Base-by-base conservation (phyloP, 2,113 vertebrate species). In the Pantherophis guttatus region DNA sequence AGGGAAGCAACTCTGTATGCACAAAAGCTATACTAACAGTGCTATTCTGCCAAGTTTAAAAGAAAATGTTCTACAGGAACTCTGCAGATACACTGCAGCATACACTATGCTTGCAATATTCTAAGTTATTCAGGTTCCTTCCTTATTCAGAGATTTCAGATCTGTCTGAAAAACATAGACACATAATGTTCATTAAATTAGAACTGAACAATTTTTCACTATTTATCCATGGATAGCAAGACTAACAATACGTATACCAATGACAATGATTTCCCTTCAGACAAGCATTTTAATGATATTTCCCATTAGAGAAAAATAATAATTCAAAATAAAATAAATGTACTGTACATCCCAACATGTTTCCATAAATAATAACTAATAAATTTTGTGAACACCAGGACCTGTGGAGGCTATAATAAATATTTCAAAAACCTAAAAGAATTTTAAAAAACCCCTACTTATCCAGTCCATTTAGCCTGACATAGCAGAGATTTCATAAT, bases 401-500 rank as follows among this genome's bases (percentile, higher is more conserved):
- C 96, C 97, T 88, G 26, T 93, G 96, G 96, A 92, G 94, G 93
- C 96, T 96, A 96, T 94, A 96, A 98, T 97, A 97, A 98, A 98
- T 97, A 98, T 89, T 94, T 95, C 94, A 96, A 95, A 97, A 97
- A 96, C 95, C 57, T 90, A 86, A 94, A 93, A 33, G 0, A 95
- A 96, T 95, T 91, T 93, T 48, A 24, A 23, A 95, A 97, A 96
- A 95, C 93, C 87, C 24, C 8, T n/a, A 24, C n/a, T 48, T 9
- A 26, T 0, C 1, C 8, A 3, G 21, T 7, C 1, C 52, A 89
- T 85, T 98, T 96, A 99, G 95, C 99, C 99, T 0, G 99, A 99
- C 94, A 99, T 94, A 93, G 98, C 95, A 0, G 98, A 99, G 97
- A 99, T 99, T 95, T 99, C 99, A 58, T 99, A 99, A 98, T 99